Evolutionary conservation across 2,113 vertebrate genomes (phyloP).

Genomic region (Pteropus alecto): DNA sequence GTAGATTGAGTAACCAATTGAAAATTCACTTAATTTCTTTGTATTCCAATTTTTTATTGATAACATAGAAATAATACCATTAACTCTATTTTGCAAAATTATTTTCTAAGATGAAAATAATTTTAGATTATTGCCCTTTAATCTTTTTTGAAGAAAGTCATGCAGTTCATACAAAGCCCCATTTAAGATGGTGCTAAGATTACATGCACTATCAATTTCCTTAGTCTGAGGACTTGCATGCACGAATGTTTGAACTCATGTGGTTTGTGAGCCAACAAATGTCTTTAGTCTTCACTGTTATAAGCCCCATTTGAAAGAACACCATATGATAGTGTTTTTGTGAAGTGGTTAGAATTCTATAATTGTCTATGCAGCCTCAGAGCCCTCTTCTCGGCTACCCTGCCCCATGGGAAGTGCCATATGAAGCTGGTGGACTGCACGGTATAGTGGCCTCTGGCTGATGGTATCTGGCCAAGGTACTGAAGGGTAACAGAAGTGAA

Average conservation of each 20-base stretch:
- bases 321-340: not conserved
- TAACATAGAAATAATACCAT: not conserved
- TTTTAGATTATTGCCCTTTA: not conserved
- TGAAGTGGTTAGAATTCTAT: not conserved
- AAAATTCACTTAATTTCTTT: not conserved
- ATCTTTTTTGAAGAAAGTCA: not conserved
- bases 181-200: not conserved
- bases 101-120: not conserved
- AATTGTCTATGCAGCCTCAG: not conserved
- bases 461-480: not conserved
- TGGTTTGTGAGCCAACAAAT: not conserved
- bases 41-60: not conserved
- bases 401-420: not conserved
- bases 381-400: not conserved
- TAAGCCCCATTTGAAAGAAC: not conserved
- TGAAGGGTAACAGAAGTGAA: not conserved
- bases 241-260: not conserved
- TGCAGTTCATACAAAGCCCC: not conserved
- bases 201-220: not conserved
- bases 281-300: not conserved
- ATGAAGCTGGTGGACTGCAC: not conserved
- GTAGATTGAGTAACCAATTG: not conserved
- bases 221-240: not conserved
- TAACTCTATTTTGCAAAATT: not conserved
- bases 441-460: not conserved